Evolutionary conservation across 2,888 invertebrate genomes (phyloP), one percentile per base, ranked within the genome.

Genomic region (Oscheius sp.): DNA sequence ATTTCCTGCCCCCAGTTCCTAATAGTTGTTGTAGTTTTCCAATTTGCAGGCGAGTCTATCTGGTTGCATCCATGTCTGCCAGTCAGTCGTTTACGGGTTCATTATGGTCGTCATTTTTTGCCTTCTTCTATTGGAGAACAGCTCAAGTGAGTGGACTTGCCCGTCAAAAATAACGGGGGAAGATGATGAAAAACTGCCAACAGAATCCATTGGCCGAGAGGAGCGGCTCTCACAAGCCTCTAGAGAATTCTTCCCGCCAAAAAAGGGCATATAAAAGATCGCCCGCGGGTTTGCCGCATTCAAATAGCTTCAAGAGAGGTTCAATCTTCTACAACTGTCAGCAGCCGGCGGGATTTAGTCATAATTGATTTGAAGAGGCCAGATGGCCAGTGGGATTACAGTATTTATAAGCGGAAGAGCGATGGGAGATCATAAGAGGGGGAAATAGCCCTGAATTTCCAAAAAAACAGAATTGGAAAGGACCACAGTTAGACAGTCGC

Each of bases 1-100:
- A 49, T 49, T 49, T 7, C 16, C n/a, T 7, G 49, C 49, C 21
- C 35, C 16, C n/a, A 3, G 49, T n/a, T n/a, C n/a, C n/a, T n/a
- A n/a, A n/a, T n/a, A n/a, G n/a, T n/a, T n/a, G n/a, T n/a, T n/a
- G n/a, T n/a, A n/a, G 5, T 2, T 18, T 49, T 25, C 58, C 49
- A 61, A 45, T 55, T 68, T 73, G 66, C 69, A 80, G 81, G 76
- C 13, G 85, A 86, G 58, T 80, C 81, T 18, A 69, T 82, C 61
- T 86, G 86, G 86, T 79, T 86, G 21, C 86, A 86, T 78, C 84
- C 85, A 16, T 70, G 77, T 68, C 73, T 86, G 13, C 73, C 81
- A 29, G 72, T 81, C 13, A 25, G 69, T 2, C 76, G 75, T 63
- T 29, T 81, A 52, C 77, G 74, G 23, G 72, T 74, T 55, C 76